phyloP scores from a whole-genome alignment of 2,113 vertebrate species.

The Thomomys bottae region DNA sequence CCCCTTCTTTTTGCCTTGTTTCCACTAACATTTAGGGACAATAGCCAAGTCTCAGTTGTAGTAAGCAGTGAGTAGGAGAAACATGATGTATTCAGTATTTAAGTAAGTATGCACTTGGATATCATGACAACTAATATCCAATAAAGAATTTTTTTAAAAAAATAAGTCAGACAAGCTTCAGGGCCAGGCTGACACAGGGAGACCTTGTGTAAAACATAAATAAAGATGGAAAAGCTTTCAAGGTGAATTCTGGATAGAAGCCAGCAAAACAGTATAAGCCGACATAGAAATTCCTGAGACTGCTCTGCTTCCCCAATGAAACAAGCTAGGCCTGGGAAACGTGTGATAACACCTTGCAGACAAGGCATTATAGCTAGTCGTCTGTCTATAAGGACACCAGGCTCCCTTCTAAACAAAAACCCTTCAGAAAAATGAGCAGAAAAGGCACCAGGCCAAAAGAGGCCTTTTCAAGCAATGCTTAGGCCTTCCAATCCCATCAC shows the following conservation, averaged over 20 bases:
- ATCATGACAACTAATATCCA: neutral
- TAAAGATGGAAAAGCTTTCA: neutral
- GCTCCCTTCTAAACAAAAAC: constrained; percentile 49
- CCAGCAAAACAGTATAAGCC: neutral
- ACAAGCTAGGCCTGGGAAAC: constrained; percentile 19
- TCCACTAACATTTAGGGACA: neutral
- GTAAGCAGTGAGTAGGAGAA: neutral
- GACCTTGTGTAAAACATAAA: too few relatives aligned
- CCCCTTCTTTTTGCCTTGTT: neutral
- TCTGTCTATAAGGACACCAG: neutral
- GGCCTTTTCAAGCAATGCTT: neutral
- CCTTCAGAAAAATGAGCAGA: neutral
- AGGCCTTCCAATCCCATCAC: neutral
- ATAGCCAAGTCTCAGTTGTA: neutral
- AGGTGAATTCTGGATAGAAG: neutral
- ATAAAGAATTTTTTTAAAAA: neutral
- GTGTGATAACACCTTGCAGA: neutral
- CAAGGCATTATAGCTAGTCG: neutral
- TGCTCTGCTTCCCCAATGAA: neutral
- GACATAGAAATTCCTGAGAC: constrained; percentile 4
- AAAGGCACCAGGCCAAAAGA: neutral
- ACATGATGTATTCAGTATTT: neutral
- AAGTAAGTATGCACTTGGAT: neutral
- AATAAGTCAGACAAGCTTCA: neutral
- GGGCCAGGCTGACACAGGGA: neutral